phyloP scores from a whole-genome alignment of 2,888 invertebrate genomes.

The Octonoba sinensis region DNA sequence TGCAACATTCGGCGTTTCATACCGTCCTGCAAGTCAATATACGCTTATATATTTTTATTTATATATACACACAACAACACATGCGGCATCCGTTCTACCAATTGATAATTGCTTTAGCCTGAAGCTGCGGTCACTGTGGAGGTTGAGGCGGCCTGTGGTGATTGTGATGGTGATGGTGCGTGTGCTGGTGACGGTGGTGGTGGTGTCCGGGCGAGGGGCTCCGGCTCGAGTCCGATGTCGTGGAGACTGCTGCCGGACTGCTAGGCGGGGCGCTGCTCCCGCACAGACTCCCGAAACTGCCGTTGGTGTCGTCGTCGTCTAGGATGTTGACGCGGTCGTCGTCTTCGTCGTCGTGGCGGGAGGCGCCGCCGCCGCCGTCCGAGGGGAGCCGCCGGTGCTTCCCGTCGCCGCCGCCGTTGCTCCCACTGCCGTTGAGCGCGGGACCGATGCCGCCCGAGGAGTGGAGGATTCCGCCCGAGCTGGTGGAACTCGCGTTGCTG shows the following conservation, averaged over 20 bases:
- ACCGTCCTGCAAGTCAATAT: no score
- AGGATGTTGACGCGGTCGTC: constrained; percentile 1
- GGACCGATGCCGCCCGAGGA: constrained; percentile 12
- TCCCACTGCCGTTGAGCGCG: constrained; percentile 9
- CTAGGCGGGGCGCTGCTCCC: constrained; percentile 61
- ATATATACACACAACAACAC: no score
- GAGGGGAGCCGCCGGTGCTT: background rate
- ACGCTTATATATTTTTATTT: background rate
- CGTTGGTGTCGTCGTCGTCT: constrained; percentile 63
- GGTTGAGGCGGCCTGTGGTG: constrained; percentile 39
- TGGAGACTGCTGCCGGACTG: constrained; percentile 65
- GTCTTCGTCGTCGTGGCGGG: constrained; percentile 5
- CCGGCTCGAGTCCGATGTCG: constrained; percentile 64
- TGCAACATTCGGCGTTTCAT: no score
- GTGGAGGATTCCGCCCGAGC: constrained; percentile 6
- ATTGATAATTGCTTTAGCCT: no score
- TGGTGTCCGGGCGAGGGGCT: constrained; percentile 56
- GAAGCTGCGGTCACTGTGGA: constrained; percentile 19
- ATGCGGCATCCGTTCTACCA: no score
- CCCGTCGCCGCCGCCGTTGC: constrained; percentile 13
- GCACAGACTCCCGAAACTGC: constrained; percentile 55
- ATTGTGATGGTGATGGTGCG: constrained; percentile 4
- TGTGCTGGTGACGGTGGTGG: constrained; percentile 26
- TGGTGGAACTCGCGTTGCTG: constrained; percentile 17
- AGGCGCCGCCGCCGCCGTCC: constrained; percentile 14